Base-by-base conservation (phyloP, 1,140 invertebrate species). In the Philaenus spumarius region DNA sequence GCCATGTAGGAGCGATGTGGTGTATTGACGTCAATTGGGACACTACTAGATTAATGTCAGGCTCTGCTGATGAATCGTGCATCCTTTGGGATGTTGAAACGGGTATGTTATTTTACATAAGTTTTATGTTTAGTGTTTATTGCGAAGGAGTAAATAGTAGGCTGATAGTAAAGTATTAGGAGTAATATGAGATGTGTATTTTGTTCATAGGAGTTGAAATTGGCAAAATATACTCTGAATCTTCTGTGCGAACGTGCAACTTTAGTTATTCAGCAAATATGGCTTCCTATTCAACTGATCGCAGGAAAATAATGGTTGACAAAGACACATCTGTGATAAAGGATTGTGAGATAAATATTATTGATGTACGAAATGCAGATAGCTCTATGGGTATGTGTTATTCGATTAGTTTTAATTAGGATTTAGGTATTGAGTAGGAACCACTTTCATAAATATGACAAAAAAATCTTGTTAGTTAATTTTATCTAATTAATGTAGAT, bases 1-100 rank as follows among this genome's bases (percentile, higher is more conserved):
- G 95, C 0, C 96, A 99, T 72, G 86, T 87, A 71, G 97, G 97
- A 67, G 95, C 95, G 0, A 88, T 99, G 0, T 99, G 96, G 95
- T 94, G 92, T 68, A 85, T 99, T 37, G 97, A 99, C 74, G 90
- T 98, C 5, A 90, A 95, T 71, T 98, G 94, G 93, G 89, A 97
- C 65, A 92, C 93, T 1, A 89, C 86, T 0, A 84, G 86, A 69
- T 85, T 98, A 46, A 83, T 98, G 54, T 93, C 95, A 1, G 96
- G 94, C 7, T 88, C 88, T 71, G 97, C 93, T 76, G 97, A 99
- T 72, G 94, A 91, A 72, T 87, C 84, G 7, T 81, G 84, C 53
- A 81, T 84, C 69, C 68, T 98, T 54, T 98, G 95, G 95, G 94
- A 98, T 75, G 82, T 87, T 66, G 82, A 93, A 73, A 89, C 80